Conservation (phyloP, 2,888 invertebrate species). For the Epistrophe grossulariae region DNA sequence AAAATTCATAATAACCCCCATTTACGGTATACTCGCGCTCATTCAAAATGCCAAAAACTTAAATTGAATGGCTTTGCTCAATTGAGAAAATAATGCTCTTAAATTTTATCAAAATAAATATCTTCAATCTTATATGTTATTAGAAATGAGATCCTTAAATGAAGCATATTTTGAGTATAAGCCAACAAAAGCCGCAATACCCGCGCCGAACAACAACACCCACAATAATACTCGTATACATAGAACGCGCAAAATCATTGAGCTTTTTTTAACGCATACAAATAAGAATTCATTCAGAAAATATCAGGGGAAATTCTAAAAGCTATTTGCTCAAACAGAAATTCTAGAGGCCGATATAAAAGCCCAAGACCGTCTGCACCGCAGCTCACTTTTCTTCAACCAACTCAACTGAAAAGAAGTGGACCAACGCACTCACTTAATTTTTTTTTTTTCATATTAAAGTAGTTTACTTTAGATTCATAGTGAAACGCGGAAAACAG, state of each 20-base stretch:
- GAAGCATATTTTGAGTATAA: slow-evolving; percentile 26
- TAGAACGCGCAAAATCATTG: slow-evolving; percentile 43
- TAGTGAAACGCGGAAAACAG: slow-evolving; percentile 68
- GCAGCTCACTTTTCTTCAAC: slow-evolving; percentile 83
- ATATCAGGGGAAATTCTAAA: slow-evolving; percentile 62
- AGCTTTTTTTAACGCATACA: slow-evolving; percentile 50
- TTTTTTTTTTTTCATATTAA: not conserved
- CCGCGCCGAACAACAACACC: slow-evolving; percentile 28
- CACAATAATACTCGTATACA: not conserved
- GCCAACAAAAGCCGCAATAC: slow-evolving; percentile 18
- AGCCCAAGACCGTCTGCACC: slow-evolving; percentile 58
- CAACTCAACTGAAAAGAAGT: slow-evolving; percentile 80
- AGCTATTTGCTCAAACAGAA: slow-evolving; percentile 15
- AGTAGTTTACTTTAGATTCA: slow-evolving; percentile 6
- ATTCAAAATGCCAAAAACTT: slow-evolving; percentile 8
- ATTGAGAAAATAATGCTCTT: slow-evolving; percentile 39
- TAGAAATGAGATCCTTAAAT: slow-evolving; percentile 18
- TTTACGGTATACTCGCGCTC: no score
- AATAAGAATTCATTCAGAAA: slow-evolving; percentile 61
- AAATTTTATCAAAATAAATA: slow-evolving; percentile 53
- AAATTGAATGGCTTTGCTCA: slow-evolving; percentile 21
- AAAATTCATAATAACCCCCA: no score
- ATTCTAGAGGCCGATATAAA: slow-evolving; percentile 50
- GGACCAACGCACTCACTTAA: slow-evolving; percentile 39
- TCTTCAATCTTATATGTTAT: slow-evolving; percentile 6